These are phyloP conservation scores for Theristicus caerulescens DNA, from an alignment of 2,113 vertebrate species.

Conservation along the genomic window DNA sequence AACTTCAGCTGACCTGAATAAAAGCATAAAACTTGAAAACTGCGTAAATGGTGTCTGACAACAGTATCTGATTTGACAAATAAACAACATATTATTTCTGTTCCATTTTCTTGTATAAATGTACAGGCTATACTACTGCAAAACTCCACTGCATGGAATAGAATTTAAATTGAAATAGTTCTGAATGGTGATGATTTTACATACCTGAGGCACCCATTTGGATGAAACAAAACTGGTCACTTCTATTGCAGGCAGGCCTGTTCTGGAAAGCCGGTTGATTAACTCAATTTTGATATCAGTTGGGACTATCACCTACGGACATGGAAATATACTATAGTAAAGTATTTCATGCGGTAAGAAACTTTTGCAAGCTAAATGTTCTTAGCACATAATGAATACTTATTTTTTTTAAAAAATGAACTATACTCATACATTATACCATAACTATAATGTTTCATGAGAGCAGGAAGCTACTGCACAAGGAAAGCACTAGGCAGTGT, in stretches of 20 bases:
- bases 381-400: background rate
- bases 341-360: background rate
- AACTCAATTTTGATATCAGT: conserved; percentile 91
- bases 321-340: background rate
- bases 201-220: conserved; percentile 96
- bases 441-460: background rate
- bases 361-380: background rate
- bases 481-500: background rate
- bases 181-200: background rate
- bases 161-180: background rate
- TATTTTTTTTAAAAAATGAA: background rate
- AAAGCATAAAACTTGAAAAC: background rate
- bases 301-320: conserved; percentile 85
- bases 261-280: conserved; percentile 89
- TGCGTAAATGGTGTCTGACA: background rate
- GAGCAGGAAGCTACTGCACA: background rate
- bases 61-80: background rate
- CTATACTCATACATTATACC: background rate
- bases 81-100: background rate
- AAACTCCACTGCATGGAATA: background rate
- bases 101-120: background rate
- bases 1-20: background rate
- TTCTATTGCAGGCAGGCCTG: conserved; percentile 89
- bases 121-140: background rate
- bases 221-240: conserved; percentile 95